Evolutionary conservation across 2,113 vertebrate species (phyloP), one percentile per base, ranked within the genome.

Genomic region (Colistium nudipinnis): DNA sequence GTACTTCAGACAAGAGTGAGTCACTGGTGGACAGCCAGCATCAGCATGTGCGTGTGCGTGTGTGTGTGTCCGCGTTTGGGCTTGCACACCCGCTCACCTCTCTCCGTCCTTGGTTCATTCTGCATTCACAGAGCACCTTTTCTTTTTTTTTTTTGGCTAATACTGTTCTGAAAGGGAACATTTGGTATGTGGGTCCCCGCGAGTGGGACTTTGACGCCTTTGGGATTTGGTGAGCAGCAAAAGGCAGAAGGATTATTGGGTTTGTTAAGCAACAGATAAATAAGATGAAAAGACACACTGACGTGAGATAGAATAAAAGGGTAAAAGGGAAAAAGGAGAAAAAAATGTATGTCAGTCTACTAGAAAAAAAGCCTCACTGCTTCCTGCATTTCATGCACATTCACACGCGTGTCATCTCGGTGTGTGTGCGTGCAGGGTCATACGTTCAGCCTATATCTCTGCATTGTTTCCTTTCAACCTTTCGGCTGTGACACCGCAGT

Each of bases 241-340:
- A 77, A 69, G 55, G 81, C 73, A 75, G 66, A 70, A 49, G 57
- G 62, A 88, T 80, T 84, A 77, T 85, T 80, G 51, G 80, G 61
- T 85, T 74, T 82, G 54, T 79, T 79, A 81, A 77, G 35, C 72
- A 70, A 78, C 24, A 49, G 25, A 74, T 22, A 68, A 73, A 41
- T 48, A 53, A 44, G 53, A 76, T 68, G 39, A 63, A 66, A 47
- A 65, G 45, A 78, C 25, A 49, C 12, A 43, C 31, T 48, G 24
- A 62, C 22, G 47, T 55, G 52, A 83, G 38, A 20, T 62, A 74
- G 3, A 62, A 70, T 7, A 67, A 54, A 65, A 54, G 69, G 30
- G 45, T 36, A 57, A 61, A 43, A 30, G 35, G 36, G 31, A 31
- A 49, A 45, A 44, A n/a, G 7, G 13, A 19, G 2, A 19, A 10